These are phyloP conservation scores for Platalea minor DNA, from an alignment of 2,797 vertebrate genomes.

Conservation along the genomic window DNA sequence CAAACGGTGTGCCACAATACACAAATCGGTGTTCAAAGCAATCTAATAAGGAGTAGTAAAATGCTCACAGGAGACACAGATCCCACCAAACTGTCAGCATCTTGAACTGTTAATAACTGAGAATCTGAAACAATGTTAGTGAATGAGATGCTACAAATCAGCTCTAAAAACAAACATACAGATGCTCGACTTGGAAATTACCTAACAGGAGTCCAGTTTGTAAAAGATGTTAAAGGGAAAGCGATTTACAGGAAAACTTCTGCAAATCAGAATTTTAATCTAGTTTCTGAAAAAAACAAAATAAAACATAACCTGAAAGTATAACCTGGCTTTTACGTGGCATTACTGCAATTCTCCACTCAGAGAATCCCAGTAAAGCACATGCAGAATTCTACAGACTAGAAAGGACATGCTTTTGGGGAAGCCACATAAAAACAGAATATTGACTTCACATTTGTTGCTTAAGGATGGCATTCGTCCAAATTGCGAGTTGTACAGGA, in stretches of 20 bases:
- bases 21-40: neutral
- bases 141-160: neutral
- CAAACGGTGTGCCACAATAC: neutral
- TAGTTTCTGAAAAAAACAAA: neutral
- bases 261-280: neutral
- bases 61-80: neutral
- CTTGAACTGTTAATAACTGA: neutral
- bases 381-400: neutral
- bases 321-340: neutral
- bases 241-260: neutral
- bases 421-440: neutral
- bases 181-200: neutral
- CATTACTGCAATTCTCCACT: neutral
- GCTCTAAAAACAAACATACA: neutral
- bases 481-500: neutral
- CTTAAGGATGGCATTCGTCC: neutral
- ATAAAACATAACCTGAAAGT: neutral
- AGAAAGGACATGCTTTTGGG: neutral
- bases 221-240: neutral
- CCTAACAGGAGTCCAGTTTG: neutral
- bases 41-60: neutral
- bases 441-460: neutral
- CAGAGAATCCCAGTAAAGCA: neutral
- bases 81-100: neutral
- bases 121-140: neutral